Conservation (phyloP, 2,888 invertebrate species). For the Amblyjoppa fuscipennis region DNA sequence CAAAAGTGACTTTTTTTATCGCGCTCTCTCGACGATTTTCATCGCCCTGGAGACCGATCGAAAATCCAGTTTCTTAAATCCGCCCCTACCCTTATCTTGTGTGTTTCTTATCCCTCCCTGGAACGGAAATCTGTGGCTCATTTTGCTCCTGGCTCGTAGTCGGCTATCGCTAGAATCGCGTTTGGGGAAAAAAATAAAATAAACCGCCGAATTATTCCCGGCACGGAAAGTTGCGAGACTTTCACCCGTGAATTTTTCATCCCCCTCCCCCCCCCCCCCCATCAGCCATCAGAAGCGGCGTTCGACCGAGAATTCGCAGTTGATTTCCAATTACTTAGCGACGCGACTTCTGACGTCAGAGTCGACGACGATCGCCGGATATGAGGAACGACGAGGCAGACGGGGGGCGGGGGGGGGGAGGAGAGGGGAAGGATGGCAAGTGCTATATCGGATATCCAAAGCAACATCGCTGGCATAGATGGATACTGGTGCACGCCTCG, state of each 20-base stretch:
- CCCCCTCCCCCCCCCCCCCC: background rate
- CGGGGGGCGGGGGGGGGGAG: background rate
- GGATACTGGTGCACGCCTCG: background rate
- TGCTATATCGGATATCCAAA: conserved; percentile 4
- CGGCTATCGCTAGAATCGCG: too few relatives aligned
- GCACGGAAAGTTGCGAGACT: background rate
- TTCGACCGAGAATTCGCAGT: background rate
- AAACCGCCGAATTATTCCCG: background rate
- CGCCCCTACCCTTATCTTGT: too few relatives aligned
- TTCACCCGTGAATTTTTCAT: background rate
- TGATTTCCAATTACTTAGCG: conserved; percentile 29
- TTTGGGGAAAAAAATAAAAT: too few relatives aligned
- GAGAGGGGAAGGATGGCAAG: background rate
- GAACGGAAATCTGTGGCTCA: too few relatives aligned
- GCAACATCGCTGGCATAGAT: conserved; percentile 5
- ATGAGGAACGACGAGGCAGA: conserved; percentile 1
- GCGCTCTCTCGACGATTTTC: too few relatives aligned
- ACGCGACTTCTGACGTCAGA: conserved; percentile 2
- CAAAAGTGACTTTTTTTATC: too few relatives aligned
- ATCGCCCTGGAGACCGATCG: too few relatives aligned
- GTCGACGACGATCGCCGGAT: conserved; percentile 26
- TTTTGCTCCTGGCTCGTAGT: too few relatives aligned
- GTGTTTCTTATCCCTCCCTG: too few relatives aligned
- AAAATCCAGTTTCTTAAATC: too few relatives aligned
- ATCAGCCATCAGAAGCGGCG: background rate